Percentiles rank a stretch among this genome's conserved stretches.
These are phyloP conservation scores for Bruchidius siliquastri DNA, from an alignment of 2,888 invertebrate genomes.

Conservation along the genomic window DNA sequence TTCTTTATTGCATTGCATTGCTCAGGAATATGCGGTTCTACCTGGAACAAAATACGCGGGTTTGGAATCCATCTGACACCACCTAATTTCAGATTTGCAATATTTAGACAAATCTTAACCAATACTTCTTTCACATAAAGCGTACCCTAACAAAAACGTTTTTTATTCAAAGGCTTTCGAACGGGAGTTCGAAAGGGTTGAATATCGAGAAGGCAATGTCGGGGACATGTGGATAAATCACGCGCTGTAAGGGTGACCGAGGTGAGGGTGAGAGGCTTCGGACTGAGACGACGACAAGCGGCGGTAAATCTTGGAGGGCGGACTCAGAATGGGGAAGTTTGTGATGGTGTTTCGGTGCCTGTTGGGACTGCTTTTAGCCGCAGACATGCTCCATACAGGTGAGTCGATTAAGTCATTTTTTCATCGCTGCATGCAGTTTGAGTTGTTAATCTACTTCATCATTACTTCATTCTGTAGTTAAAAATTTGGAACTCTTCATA, in stretches of 20 bases:
- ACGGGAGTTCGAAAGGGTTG: not conserved
- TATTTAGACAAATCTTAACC: too few species aligned
- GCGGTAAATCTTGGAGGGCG: not conserved
- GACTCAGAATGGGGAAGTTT: not conserved
- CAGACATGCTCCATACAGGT: not conserved
- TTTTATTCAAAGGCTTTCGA: not conserved
- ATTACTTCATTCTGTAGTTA: too few species aligned
- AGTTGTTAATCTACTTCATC: too few species aligned
- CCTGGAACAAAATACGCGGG: too few species aligned
- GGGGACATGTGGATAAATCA: not conserved
- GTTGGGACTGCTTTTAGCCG: not conserved
- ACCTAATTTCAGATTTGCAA: too few species aligned
- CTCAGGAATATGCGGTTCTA: too few species aligned
- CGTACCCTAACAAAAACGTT: not conserved
- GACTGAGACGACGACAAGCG: not conserved
- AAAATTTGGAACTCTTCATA: too few species aligned
- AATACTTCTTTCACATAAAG: not conserved
- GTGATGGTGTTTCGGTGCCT: not conserved
- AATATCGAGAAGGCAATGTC: not conserved
- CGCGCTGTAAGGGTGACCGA: not conserved
- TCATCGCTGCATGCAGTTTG: not conserved
- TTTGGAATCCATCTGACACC: too few species aligned
- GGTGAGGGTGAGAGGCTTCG: not conserved
- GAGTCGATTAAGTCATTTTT: not conserved
- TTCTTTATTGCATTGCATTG: too few species aligned